These are phyloP conservation scores for Axea sp. DNA, from an alignment of 2,888 invertebrate species.

Conservation along the genomic window DNA sequence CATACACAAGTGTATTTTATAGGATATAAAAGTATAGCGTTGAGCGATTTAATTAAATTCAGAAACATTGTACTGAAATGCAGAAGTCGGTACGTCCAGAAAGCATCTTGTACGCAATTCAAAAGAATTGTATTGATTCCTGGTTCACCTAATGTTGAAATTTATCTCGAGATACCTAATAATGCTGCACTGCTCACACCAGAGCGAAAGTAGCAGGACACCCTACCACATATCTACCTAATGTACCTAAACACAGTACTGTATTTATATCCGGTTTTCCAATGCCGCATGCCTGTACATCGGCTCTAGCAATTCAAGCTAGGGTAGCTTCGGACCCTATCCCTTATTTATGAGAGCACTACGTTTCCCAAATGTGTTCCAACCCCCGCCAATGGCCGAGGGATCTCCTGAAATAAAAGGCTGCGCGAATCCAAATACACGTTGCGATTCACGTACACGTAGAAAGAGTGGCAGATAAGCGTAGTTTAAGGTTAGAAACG, in stretches of 20 bases:
- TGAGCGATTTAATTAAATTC: too few relatives aligned
- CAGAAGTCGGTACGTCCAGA: too few relatives aligned
- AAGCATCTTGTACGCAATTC: too few relatives aligned
- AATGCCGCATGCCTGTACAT: conserved; percentile 65
- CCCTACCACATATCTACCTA: conserved; percentile 67
- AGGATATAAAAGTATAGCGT: too few relatives aligned
- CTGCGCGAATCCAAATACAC: conserved; percentile 54
- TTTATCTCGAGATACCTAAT: conserved; percentile 56
- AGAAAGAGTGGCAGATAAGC: conserved; percentile 58
- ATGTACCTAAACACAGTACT: conserved; percentile 68
- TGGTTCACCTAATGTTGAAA: conserved; percentile 24
- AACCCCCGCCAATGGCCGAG: conserved; percentile 59
- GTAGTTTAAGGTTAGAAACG: conserved; percentile 48
- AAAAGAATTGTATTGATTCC: conserved; percentile 24
- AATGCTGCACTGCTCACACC: conserved; percentile 43
- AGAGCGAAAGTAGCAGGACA: conserved; percentile 39
- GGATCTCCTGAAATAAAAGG: conserved; percentile 64
- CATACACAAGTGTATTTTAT: too few relatives aligned
- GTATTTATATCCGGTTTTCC: conserved; percentile 70
- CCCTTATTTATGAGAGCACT: conserved; percentile 72
- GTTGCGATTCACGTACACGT: conserved; percentile 48
- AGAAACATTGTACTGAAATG: too few relatives aligned
- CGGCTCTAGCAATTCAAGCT: conserved; percentile 64
- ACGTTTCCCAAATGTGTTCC: conserved; percentile 67
- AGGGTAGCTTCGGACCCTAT: conserved; percentile 67